These are phyloP conservation scores for Uloborus plumipes DNA, from an alignment of 2,888 invertebrate species.

Conservation along the genomic window DNA sequence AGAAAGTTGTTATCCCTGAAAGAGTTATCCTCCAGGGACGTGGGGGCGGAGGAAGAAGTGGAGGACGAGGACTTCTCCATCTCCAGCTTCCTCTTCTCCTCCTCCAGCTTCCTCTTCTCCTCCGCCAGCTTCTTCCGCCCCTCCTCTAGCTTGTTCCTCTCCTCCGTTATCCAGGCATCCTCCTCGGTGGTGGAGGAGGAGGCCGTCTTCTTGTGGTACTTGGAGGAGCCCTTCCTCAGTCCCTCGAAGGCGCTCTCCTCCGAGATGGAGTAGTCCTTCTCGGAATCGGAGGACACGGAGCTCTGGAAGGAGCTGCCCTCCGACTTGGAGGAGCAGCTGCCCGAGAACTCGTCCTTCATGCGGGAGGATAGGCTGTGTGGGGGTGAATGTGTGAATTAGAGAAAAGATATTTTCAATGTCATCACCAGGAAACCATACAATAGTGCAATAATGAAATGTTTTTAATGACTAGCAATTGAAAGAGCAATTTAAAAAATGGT, in stretches of 20 bases:
- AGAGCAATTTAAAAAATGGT: too few relatives aligned
- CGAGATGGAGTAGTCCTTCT: slow-evolving; percentile 65
- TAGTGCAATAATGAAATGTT: too few relatives aligned
- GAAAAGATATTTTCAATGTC: neutral
- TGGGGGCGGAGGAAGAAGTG: neutral
- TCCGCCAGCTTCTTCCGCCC: slow-evolving; percentile 68
- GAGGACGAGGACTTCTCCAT: slow-evolving; percentile 25
- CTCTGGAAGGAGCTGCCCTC: slow-evolving; percentile 54
- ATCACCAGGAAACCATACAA: too few relatives aligned
- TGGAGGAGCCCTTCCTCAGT: slow-evolving; percentile 1
- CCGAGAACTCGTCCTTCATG: slow-evolving; percentile 54
- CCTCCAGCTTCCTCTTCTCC: slow-evolving; percentile 69
- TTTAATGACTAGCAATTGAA: too few relatives aligned
- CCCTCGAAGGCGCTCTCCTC: slow-evolving; percentile 50
- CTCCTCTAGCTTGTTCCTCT: slow-evolving; percentile 68
- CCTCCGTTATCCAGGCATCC: slow-evolving; percentile 68
- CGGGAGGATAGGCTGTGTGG: slow-evolving; percentile 33
- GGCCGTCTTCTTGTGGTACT: slow-evolving; percentile 20
- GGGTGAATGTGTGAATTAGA: neutral
- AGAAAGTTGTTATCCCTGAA: slow-evolving; percentile 46
- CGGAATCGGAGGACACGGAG: slow-evolving; percentile 58
- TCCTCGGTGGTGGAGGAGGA: slow-evolving; percentile 58
- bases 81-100: slow-evolving; percentile 67
- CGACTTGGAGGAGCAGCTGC: slow-evolving; percentile 49
- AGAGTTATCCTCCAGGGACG: neutral